Evolutionary conservation across 1,140 invertebrate genomes (phyloP), one percentile per base, ranked within the genome.

Genomic region (Cryptotermes secundus): DNA sequence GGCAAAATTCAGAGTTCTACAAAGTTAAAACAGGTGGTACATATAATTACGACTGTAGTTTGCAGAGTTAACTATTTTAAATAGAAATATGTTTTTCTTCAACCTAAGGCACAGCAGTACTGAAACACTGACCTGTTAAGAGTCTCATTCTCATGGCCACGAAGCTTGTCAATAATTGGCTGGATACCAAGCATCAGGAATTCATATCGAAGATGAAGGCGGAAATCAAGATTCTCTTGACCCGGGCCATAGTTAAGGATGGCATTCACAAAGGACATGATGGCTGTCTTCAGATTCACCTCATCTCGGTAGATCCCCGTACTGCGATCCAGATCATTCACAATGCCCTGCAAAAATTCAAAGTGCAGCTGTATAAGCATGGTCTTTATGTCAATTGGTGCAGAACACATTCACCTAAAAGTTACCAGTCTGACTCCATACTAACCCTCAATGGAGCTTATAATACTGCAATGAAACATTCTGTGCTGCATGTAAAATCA

Each of bases 231-330:
- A 87, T 96, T 98, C 87, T 98, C 97, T 90, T 99, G 96, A 2
- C 98, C 98, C 4, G 97, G 96, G 2, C 98, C 98, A 88, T 98
- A 99, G 89, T 98, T 98, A 4, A 99, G 91, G 1, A 99, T 96
- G 3, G 98, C 98, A 89, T 99, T 99, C 53, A 99, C 94, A 87
- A 99, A 98, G 2, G 97, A 99, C 97, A 99, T 99, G 81, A 99
- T 96, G 10, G 98, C 98, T 0, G 98, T 99, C 91, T 99, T 99
- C 0, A 99, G 89, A 34, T 95, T 95, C 9, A 99, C 93, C 89
- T 98, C 97, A 85, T 98, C 97, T 84, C 95, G 92, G 88, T 97
- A 97, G 24, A 95, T 93, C 2, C 97, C 97, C 1, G 95, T 97
- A 80, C 95, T 97, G 49, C 97, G 93, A 88, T 99, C 98, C 84